Conservation (phyloP, 2,113 vertebrate genomes). For the Neomonachus schauinslandi region DNA sequence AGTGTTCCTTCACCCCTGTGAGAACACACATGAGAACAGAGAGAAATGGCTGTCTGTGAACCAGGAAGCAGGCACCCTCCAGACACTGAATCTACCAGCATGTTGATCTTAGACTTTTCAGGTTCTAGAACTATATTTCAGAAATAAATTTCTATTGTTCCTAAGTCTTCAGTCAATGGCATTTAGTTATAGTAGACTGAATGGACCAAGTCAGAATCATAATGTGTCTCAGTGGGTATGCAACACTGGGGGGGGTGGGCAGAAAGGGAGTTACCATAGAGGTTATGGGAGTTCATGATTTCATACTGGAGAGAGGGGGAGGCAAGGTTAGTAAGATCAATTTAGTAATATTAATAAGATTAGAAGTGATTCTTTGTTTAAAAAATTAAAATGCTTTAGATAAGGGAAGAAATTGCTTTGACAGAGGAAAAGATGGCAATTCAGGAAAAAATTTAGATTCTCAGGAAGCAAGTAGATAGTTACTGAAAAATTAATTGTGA, state of each 20-base stretch:
- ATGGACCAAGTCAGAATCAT: background rate
- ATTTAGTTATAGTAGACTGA: background rate
- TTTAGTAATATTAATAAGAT: slow-evolving; percentile 17
- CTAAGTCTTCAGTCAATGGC: background rate
- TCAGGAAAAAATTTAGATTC: background rate
- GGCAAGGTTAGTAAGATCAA: background rate
- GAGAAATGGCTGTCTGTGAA: background rate
- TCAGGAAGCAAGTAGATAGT: background rate
- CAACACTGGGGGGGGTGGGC: background rate
- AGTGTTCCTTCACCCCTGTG: background rate
- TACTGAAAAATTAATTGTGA: slow-evolving; percentile 9
- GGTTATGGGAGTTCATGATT: background rate
- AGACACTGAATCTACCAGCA: background rate
- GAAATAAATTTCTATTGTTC: background rate
- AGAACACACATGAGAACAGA: background rate
- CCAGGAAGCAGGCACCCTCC: background rate
- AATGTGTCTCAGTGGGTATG: background rate
- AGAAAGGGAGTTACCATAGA: background rate
- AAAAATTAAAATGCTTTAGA: slow-evolving; percentile 39
- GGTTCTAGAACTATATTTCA: background rate
- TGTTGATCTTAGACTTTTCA: background rate
- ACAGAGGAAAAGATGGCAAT: slow-evolving; percentile 27
- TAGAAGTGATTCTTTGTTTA: background rate
- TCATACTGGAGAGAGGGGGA: background rate
- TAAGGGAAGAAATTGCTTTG: slow-evolving; percentile 46